Base-by-base conservation (phyloP, 2,113 vertebrate species). In the Pelvicachromis taeniatus region DNA sequence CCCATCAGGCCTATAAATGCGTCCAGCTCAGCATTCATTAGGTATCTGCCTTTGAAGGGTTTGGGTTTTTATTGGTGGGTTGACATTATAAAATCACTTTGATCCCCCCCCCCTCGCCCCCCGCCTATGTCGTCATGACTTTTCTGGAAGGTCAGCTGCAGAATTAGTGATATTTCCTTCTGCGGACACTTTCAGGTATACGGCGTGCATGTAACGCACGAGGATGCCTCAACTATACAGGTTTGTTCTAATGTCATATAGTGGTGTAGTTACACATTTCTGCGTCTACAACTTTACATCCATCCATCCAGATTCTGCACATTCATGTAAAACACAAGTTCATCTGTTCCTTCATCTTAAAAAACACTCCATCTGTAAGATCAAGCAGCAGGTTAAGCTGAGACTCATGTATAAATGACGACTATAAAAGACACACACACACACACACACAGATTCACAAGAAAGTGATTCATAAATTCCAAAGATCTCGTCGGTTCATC, bases 71-170 rank as follows among this genome's bases (percentile, higher is more conserved):
- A 91, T 86, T 90, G 45, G 80, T 70, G 83, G 81, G 80, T 79
- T 93, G 93, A 83, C 92, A 93, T 92, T 93, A 90, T 88, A 88
- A 93, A 93, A 53, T 80, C 53, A 70, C 88, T 91, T 89, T 91
- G 90, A 92, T 88, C 77, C 55, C 70, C 75, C 79, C 54, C 54
- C 80, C 55, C 3, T n/a, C 75, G 77, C 54, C 54, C 80, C 55
- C 3, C 17, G 23, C 55, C 68, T 73, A 87, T 68, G 92, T 84
- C 61, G 26, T 88, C 88, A 87, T 33, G 59, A 65, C 52, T 88
- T 65, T 82, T 85, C 40, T 85, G 9, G 91, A 87, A 91, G 58
- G 81, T 81, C 38, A 45, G 26, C 63, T 88, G 75, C 81, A 78
- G 65, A 87, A 85, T 92, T 85, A 85, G 84, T 92, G 9, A 75